Evolutionary conservation across 2,888 invertebrate genomes (phyloP).

Genomic region (Caenorhabditis sp.): DNA sequence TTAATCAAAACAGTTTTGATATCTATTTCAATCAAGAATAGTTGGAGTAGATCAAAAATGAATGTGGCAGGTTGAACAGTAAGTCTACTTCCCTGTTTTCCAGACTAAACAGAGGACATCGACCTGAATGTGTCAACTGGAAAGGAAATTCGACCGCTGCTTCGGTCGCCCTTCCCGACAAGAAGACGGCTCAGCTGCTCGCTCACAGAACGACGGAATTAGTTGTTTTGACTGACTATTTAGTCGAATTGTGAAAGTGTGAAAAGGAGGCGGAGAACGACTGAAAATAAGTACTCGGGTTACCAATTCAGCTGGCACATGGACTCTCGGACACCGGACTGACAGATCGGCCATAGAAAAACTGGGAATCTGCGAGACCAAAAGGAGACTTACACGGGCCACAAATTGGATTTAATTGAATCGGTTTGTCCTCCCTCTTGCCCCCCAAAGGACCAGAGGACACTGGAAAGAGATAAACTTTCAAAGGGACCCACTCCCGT

Average conservation of each 20-base stretch:
- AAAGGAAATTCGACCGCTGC: not conserved
- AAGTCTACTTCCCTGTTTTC: too few relatives aligned
- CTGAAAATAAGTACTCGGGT: not conserved
- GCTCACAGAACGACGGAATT: slow-evolving; percentile 1
- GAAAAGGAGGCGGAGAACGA: not conserved
- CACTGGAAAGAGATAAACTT: slow-evolving; percentile 45
- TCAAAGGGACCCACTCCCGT: slow-evolving; percentile 6
- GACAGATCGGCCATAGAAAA: slow-evolving; percentile 5
- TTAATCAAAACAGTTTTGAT: too few relatives aligned
- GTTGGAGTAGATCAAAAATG: too few relatives aligned
- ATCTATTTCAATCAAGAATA: too few relatives aligned
- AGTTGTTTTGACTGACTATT: not conserved
- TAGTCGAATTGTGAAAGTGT: not conserved
- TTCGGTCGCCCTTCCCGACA: too few relatives aligned
- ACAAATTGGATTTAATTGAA: slow-evolving; percentile 56
- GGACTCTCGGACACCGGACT: not conserved
- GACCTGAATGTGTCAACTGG: not conserved
- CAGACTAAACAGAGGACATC: not conserved
- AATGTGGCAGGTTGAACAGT: too few relatives aligned
- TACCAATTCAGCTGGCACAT: not conserved
- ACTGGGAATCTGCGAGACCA: slow-evolving; percentile 24
- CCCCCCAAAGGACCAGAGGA: slow-evolving; percentile 45
- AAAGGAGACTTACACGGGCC: not conserved
- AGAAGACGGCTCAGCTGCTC: slow-evolving; percentile 2
- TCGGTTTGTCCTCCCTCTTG: slow-evolving; percentile 20